Percentiles rank a stretch among this genome's conserved stretches.
These are phyloP conservation scores for Sus cebifrons DNA, from an alignment of 2,797 vertebrate genomes.

Conservation along the genomic window DNA sequence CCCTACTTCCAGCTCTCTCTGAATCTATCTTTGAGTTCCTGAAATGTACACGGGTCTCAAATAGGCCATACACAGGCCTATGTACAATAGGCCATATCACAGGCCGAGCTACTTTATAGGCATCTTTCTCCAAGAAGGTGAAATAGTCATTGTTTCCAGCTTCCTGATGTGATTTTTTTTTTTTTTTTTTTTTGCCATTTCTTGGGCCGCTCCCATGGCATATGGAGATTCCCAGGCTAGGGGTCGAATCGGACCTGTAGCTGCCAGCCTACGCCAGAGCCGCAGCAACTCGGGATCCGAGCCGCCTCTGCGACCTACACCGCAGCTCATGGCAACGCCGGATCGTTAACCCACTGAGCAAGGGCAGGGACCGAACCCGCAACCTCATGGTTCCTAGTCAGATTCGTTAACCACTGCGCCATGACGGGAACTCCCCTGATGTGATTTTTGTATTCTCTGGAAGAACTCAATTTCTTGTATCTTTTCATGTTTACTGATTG, in stretches of 20 bases:
- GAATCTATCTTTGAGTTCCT: slow-evolving; percentile 39
- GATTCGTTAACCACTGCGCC: too few species aligned
- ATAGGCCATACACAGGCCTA: background rate
- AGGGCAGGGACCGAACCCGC: too few species aligned
- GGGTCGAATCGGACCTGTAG: too few species aligned
- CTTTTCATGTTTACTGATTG: background rate
- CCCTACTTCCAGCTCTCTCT: background rate
- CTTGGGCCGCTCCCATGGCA: too few species aligned
- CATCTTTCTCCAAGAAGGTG: background rate
- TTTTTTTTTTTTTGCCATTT: too few species aligned
- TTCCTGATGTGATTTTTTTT: background rate
- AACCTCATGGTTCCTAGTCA: too few species aligned
- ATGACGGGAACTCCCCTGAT: background rate
- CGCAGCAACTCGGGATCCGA: too few species aligned
- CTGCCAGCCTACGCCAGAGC: too few species aligned
- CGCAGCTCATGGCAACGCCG: too few species aligned
- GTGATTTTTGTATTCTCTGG: background rate
- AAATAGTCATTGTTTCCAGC: background rate
- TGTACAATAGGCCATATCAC: background rate
- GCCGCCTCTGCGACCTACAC: too few species aligned
- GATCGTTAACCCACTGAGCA: too few species aligned
- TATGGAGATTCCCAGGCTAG: too few species aligned
- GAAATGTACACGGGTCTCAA: background rate
- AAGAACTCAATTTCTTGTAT: background rate
- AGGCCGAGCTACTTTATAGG: background rate